A percentile compares a stretch with the other conserved stretches of the same genome.
phyloP scores from a whole-genome alignment of 2,888 invertebrate genomes.

The Saturnia pavonia region DNA sequence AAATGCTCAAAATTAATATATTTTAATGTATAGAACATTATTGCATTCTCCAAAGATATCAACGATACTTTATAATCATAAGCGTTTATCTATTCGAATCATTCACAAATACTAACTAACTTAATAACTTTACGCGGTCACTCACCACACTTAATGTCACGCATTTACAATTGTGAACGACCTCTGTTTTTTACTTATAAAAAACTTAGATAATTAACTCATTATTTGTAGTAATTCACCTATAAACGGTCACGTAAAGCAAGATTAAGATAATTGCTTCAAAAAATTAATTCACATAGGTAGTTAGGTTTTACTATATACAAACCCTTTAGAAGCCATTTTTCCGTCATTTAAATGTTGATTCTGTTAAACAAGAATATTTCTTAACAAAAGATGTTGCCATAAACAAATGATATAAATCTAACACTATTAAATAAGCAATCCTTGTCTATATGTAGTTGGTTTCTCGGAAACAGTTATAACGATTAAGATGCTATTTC shows the following conservation, averaged over 20 bases:
- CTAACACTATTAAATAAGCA: too few relatives aligned
- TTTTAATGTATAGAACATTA: neutral
- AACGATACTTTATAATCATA: conserved; percentile 1
- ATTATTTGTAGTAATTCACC: neutral
- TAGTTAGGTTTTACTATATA: too few relatives aligned
- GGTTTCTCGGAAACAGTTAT: too few relatives aligned
- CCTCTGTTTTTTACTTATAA: neutral
- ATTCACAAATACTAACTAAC: neutral
- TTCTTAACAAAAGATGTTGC: too few relatives aligned
- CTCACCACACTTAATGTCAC: neutral
- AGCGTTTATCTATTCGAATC: neutral
- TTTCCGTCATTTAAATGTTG: neutral
- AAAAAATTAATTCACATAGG: too few relatives aligned
- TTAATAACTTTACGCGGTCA: neutral
- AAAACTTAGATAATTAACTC: neutral
- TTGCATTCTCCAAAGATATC: neutral
- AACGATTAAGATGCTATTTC: too few relatives aligned
- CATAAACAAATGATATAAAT: too few relatives aligned
- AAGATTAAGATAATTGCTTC: neutral
- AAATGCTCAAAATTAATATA: neutral
- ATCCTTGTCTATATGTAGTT: too few relatives aligned
- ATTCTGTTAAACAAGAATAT: too few relatives aligned
- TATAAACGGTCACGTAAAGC: neutral
- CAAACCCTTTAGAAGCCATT: neutral
- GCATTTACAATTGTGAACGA: neutral